Evolutionary conservation across 2,797 vertebrate genomes (phyloP).

Genomic region (Phrynocephalus forsythii): DNA sequence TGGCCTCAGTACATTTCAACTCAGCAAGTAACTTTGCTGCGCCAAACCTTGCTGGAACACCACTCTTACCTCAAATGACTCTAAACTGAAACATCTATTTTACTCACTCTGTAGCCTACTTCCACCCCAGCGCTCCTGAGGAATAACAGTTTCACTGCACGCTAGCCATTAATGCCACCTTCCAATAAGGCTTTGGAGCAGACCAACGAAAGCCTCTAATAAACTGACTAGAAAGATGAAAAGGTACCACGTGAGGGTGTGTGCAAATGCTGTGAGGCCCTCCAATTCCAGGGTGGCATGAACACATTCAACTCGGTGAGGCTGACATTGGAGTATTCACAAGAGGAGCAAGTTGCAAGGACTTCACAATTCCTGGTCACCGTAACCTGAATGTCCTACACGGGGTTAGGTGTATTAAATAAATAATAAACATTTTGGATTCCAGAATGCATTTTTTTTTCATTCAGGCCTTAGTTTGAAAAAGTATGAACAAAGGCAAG

Average conservation of each 20-base stretch:
- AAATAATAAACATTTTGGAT: too few species aligned
- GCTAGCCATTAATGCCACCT: not conserved
- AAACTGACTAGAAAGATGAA: not conserved
- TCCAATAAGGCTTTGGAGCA: not conserved
- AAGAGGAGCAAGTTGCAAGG: not conserved
- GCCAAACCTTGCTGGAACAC: not conserved
- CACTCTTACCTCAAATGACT: not conserved
- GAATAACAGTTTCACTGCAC: too few species aligned
- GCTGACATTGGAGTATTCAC: not conserved
- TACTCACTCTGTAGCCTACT: not conserved
- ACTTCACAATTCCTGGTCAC: not conserved
- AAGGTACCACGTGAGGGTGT: not conserved
- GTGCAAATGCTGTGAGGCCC: not conserved
- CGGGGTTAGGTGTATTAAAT: too few species aligned
- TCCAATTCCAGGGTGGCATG: not conserved
- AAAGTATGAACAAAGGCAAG: too few species aligned
- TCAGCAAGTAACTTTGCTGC: not conserved
- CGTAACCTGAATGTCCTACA: too few species aligned
- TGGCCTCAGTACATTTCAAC: not conserved
- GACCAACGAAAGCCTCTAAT: not conserved
- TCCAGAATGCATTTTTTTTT: too few species aligned
- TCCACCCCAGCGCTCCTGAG: not conserved
- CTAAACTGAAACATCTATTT: not conserved
- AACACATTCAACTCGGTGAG: not conserved
- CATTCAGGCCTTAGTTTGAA: too few species aligned